These are phyloP conservation scores for Elaphurus davidianus DNA, from an alignment of 2,113 vertebrate species.

Conservation along the genomic window DNA sequence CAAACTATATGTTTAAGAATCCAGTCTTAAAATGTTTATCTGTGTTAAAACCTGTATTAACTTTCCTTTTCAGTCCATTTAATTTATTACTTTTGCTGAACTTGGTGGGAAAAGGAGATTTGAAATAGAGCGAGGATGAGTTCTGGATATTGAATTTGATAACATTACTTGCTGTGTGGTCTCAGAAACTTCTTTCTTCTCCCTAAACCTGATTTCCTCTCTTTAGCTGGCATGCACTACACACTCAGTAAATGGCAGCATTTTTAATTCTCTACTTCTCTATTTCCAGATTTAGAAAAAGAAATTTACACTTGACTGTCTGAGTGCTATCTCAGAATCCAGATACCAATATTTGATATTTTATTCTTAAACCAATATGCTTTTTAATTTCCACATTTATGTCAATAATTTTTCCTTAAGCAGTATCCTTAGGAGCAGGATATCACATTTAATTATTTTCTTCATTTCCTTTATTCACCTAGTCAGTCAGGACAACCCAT, in stretches of 20 bases:
- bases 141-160: not conserved
- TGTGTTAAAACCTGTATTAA: not conserved
- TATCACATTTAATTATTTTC: not conserved
- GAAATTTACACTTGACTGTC: not conserved
- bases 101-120: not conserved
- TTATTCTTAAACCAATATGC: not conserved
- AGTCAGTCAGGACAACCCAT: not conserved
- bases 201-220: not conserved
- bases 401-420: not conserved
- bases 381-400: not conserved
- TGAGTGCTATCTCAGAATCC: not conserved
- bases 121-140: not conserved
- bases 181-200: not conserved
- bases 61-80: not conserved
- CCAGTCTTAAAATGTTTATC: not conserved
- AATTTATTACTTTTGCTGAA: not conserved
- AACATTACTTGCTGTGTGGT: not conserved
- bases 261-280: not conserved
- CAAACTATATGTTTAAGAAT: not conserved
- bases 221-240: accelerated
- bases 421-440: not conserved
- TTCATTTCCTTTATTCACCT: not conserved
- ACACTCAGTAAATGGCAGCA: not conserved
- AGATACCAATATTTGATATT: not conserved
- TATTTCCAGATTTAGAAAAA: not conserved